Evolutionary conservation across 2,888 invertebrate species (phyloP).

Genomic region (Bembecia ichneumoniformis): DNA sequence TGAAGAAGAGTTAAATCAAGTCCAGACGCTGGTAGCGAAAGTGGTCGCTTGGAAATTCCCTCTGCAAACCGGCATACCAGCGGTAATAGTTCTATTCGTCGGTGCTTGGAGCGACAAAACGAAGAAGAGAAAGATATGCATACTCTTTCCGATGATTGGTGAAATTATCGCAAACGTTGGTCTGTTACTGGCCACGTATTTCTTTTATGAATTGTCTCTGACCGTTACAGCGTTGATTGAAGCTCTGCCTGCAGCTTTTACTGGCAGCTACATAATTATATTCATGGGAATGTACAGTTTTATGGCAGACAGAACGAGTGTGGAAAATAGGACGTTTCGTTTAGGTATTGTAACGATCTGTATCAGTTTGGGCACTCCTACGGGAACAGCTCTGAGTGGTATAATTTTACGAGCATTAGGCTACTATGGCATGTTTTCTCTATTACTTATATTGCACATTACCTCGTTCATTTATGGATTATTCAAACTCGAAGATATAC

Average conservation of each 20-base stretch:
- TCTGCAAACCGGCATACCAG: conserved; percentile 72
- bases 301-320: conserved; percentile 72
- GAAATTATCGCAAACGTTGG: conserved; percentile 69
- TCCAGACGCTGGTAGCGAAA: conserved; percentile 64
- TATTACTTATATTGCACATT: conserved; percentile 41
- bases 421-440: conserved; percentile 60
- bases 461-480: conserved; percentile 50
- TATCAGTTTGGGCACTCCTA: conserved; percentile 62
- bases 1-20: conserved; percentile 45
- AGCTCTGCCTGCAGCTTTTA: conserved; percentile 71
- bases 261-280: conserved; percentile 73
- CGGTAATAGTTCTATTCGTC: conserved; percentile 69
- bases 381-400: conserved; percentile 69
- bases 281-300: conserved; percentile 76
- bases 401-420: conserved; percentile 53
- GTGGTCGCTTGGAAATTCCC: conserved; percentile 74
- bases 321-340: conserved; percentile 75
- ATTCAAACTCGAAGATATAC: conserved; percentile 49
- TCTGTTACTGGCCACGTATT: conserved; percentile 68
- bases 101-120: conserved; percentile 77
- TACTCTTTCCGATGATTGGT: conserved; percentile 70
- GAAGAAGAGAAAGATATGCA: conserved; percentile 72
- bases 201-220: conserved; percentile 66
- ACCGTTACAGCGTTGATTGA: conserved; percentile 67
- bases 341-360: conserved; percentile 74